Percentiles rank a stretch among this genome's conserved stretches.
phyloP scores from a whole-genome alignment of 2,113 vertebrate species.

The Catharus fuscescens region DNA sequence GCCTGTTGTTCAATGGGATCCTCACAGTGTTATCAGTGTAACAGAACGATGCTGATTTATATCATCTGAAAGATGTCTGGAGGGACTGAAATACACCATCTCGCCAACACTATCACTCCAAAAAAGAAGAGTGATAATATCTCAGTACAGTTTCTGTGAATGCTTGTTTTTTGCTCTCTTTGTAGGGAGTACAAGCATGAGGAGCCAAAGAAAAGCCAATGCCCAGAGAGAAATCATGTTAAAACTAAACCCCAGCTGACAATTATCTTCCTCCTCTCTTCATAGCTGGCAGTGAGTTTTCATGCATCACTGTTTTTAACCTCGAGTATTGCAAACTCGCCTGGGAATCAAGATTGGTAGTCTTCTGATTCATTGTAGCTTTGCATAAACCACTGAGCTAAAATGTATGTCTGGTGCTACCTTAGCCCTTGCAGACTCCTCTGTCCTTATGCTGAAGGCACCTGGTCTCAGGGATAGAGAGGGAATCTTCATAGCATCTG shows the following conservation, averaged over 20 bases:
- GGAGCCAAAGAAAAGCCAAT: not conserved
- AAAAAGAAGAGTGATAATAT: slow-evolving; percentile 27
- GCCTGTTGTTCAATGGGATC: not conserved
- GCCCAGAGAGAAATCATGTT: not conserved
- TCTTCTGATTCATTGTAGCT: not conserved
- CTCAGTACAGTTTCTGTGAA: not conserved
- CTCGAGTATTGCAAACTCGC: not conserved
- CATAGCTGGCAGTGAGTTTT: not conserved
- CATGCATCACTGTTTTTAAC: not conserved
- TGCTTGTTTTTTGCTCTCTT: not conserved
- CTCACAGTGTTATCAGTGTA: not conserved
- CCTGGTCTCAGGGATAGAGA: not conserved
- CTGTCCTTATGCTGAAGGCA: not conserved
- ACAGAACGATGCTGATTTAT: slow-evolving; percentile 44
- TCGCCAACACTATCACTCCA: not conserved
- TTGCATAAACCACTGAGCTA: not conserved
- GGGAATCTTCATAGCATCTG: not conserved
- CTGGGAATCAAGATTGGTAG: not conserved
- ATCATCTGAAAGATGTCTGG: slow-evolving; percentile 20
- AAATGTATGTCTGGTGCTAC: not conserved
- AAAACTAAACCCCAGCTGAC: not conserved
- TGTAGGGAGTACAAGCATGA: not conserved
- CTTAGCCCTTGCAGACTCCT: not conserved
- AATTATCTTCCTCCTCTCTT: not conserved
- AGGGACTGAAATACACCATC: slow-evolving; percentile 21